Evolutionary conservation across 2,888 invertebrate genomes (phyloP), one percentile per base, ranked within the genome.

Genomic region (Leucozona laternaria): DNA sequence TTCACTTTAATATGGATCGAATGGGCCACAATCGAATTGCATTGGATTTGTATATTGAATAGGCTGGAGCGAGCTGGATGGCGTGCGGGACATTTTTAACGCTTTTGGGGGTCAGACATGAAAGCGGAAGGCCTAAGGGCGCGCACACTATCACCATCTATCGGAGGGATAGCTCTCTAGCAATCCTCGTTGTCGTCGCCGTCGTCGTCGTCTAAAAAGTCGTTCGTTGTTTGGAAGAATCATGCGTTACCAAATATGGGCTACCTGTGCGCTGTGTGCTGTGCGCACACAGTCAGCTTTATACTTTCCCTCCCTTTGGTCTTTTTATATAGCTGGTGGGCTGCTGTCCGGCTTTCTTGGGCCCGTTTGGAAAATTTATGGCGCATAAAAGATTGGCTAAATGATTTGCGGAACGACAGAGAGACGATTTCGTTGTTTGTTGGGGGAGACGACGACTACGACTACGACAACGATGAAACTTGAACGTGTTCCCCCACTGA

Each of bases 181-280:
- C 20, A 17, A 28, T 43, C 73, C 37, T 43, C 37, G 48, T 50
- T 31, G 28, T 37, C 72, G 60, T 20, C 17, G 60, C 8, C n/a
- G 31, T 40, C 57, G 37, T 31, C 37, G 50, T 53, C 22, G 48
- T 48, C 31, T 45, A 20, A 17, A 48, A 64, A 40, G 58, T 50
- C 31, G 45, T 25, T 43, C 28, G 55, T 43, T 55, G 55, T 57
- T 45, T 48, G 64, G 66, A 31, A 87, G 71, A 87, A 87, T 87
- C 87, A 87, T 87, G 87, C 87, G 87, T 87, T 83, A 83, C 87
- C 87, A 87, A 87, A 87, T 87, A 87, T 83, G 87, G 87, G 55
- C 71, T 87, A 87, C 87, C 83, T 79, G 79, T 83, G 71, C 76
- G 73, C 78, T 43, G n/a, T 43, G 45, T 20, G 10, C 43, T 43